Evolutionary conservation across 2,797 vertebrate species (phyloP).

Genomic region (Acrocephalus scirpaceus): DNA sequence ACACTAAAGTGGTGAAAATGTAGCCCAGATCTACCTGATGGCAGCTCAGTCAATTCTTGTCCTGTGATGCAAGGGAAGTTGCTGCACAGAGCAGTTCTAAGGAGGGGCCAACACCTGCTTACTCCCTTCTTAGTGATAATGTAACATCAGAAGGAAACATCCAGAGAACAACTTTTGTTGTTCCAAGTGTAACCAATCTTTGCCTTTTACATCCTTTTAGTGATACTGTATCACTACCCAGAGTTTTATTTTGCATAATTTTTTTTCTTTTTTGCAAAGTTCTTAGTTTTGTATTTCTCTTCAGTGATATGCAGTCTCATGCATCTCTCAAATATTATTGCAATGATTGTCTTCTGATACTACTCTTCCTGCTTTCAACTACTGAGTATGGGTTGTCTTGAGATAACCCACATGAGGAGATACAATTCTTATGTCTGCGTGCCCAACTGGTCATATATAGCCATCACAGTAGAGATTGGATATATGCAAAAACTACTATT

Average conservation of each 20-base stretch:
- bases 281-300: background rate
- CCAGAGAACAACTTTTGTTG: background rate
- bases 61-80: background rate
- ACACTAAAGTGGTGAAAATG: background rate
- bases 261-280: background rate
- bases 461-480: background rate
- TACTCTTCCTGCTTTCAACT: background rate
- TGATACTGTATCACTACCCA: background rate
- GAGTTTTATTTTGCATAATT: background rate
- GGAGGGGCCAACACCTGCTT: background rate
- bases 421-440: rapidly evolving
- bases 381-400: background rate
- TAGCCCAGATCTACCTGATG: background rate
- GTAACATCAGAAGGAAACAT: background rate
- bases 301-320: background rate
- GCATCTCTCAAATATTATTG: background rate
- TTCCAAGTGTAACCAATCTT: background rate
- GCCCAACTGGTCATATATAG: background rate
- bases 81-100: background rate
- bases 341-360: background rate
- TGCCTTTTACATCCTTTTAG: background rate
- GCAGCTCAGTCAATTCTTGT: background rate
- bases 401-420: background rate
- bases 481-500: background rate
- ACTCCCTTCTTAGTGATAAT: background rate